These are phyloP conservation scores for Cromileptes altivelis DNA, from an alignment of 2,113 vertebrate species.

Conservation along the genomic window DNA sequence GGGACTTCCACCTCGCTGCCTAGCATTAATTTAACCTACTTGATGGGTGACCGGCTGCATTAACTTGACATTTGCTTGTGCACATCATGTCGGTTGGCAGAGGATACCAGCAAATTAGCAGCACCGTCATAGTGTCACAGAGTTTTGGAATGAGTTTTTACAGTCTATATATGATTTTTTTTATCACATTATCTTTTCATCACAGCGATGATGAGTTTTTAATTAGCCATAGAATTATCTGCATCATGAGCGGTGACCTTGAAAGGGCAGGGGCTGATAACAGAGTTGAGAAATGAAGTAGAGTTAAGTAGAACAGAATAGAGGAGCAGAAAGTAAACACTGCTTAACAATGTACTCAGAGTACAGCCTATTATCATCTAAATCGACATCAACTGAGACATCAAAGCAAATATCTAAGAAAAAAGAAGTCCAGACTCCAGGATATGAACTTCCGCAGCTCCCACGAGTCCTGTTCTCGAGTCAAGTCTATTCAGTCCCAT, in stretches of 20 bases:
- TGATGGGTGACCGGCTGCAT: constrained; percentile 69
- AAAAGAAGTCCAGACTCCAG: constrained; percentile 58
- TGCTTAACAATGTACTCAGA: constrained; percentile 59
- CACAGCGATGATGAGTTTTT: constrained; percentile 66
- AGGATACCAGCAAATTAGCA: constrained; percentile 63
- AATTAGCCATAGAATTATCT: constrained; percentile 69
- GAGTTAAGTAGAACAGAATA: constrained; percentile 50
- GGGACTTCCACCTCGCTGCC: constrained; percentile 64
- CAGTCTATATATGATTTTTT: constrained; percentile 37
- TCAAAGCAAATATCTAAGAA: constrained; percentile 71
- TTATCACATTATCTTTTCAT: constrained; percentile 69
- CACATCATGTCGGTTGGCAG: constrained; percentile 50
- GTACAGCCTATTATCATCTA: constrained; percentile 53
- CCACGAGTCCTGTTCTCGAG: constrained; percentile 46
- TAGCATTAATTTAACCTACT: constrained; percentile 72
- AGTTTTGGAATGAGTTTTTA: constrained; percentile 49
- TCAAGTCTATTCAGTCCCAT: constrained; percentile 60
- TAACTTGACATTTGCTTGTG: constrained; percentile 73
- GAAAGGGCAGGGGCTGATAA: constrained; percentile 60
- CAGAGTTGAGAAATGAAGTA: constrained; percentile 37
- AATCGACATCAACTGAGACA: constrained; percentile 66
- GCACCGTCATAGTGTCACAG: constrained; percentile 38
- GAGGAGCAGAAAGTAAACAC: constrained; percentile 62
- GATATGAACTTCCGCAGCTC: constrained; percentile 59
- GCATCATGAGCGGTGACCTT: constrained; percentile 66